These are phyloP conservation scores for Noctua janthina DNA, from an alignment of 2,888 invertebrate genomes.

Conservation along the genomic window DNA sequence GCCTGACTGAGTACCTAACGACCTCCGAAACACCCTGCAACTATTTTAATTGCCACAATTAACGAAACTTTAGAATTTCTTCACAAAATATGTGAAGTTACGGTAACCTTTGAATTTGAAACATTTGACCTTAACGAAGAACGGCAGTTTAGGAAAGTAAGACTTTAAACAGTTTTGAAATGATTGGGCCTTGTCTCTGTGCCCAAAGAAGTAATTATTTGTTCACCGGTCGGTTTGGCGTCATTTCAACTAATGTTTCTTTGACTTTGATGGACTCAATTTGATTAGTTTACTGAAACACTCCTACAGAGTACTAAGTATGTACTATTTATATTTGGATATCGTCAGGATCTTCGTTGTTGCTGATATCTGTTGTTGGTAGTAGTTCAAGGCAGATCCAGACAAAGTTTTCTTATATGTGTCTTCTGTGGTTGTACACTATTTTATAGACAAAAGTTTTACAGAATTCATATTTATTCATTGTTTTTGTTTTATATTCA, in stretches of 20 bases:
- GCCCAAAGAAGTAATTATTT: too few species aligned
- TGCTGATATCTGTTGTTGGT: neutral
- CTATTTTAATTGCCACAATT: conserved; percentile 49
- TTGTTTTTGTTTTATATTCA: too few species aligned
- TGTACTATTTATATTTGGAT: neutral
- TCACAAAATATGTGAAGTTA: conserved; percentile 31
- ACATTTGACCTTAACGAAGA: conserved; percentile 28
- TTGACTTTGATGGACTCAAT: neutral
- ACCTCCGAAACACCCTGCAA: conserved; percentile 23
- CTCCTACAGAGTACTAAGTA: neutral
- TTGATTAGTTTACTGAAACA: neutral
- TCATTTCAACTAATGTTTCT: neutral
- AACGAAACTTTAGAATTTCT: conserved; percentile 45
- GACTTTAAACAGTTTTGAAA: neutral
- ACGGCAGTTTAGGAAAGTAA: conserved; percentile 5
- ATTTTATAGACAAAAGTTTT: too few species aligned
- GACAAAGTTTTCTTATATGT: neutral
- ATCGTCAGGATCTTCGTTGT: neutral
- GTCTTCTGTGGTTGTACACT: neutral
- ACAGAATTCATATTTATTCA: too few species aligned
- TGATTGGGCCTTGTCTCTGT: neutral
- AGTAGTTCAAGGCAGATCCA: neutral
- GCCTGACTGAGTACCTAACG: conserved; percentile 31
- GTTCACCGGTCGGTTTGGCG: neutral
- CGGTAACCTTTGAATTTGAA: conserved; percentile 37